A percentile compares a stretch with the other conserved stretches of the same genome.
phyloP scores from a whole-genome alignment of 2,797 vertebrate species.

The Hippocampus kuda region DNA sequence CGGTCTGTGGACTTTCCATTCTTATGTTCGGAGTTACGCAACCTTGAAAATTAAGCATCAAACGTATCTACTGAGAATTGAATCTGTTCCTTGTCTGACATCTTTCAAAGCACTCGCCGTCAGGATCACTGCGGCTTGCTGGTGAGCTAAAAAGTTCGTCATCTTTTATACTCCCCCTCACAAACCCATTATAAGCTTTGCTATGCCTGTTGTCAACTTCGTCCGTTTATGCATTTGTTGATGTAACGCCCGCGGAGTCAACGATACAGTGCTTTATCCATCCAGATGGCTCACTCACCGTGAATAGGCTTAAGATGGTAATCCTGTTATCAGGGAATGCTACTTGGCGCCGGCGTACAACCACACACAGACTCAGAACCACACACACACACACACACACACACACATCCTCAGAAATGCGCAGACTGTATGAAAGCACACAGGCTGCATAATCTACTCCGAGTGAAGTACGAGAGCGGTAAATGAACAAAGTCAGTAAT shows the following conservation, averaged over 20 bases:
- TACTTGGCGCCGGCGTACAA: slow-evolving; percentile 50
- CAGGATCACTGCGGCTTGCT: slow-evolving; percentile 17
- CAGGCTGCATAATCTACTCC: slow-evolving; percentile 12
- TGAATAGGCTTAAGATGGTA: slow-evolving; percentile 64
- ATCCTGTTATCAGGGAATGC: slow-evolving; percentile 63
- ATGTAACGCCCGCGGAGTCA: slow-evolving; percentile 46
- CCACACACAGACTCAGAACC: slow-evolving; percentile 18
- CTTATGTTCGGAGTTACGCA: slow-evolving; percentile 7
- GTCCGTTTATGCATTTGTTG: slow-evolving; percentile 49
- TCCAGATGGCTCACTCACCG: slow-evolving; percentile 60
- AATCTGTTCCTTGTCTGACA: neutral
- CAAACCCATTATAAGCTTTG: slow-evolving; percentile 29
- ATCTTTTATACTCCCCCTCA: slow-evolving; percentile 36
- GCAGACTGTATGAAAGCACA: slow-evolving; percentile 9
- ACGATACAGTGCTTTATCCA: slow-evolving; percentile 54
- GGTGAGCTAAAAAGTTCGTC: slow-evolving; percentile 20
- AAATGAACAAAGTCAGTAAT: neutral
- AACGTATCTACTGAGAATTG: neutral
- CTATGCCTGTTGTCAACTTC: slow-evolving; percentile 40
- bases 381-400: slow-evolving; percentile 14
- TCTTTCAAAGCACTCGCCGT: slow-evolving; percentile 16
- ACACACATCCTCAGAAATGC: slow-evolving; percentile 19
- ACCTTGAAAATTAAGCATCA: slow-evolving; percentile 4
- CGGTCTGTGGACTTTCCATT: neutral
- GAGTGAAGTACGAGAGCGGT: slow-evolving; percentile 13